phyloP scores from a whole-genome alignment of 2,113 vertebrate genomes.

The Ammospiza caudacuta region DNA sequence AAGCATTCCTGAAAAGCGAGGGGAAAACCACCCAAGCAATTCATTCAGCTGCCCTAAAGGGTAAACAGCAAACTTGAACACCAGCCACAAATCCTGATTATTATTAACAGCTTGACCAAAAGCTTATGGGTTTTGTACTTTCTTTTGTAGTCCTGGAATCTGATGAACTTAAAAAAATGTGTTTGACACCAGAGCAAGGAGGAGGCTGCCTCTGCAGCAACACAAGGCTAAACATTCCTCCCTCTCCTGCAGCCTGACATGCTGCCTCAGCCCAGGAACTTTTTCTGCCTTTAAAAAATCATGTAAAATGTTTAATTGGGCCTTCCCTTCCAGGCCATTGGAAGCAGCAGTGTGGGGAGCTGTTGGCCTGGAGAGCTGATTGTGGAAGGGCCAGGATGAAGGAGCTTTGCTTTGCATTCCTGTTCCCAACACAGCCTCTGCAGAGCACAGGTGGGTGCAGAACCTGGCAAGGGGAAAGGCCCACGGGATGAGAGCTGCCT shows the following conservation, averaged over 20 bases:
- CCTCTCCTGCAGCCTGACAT: not conserved
- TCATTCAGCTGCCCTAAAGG: conserved; percentile 14
- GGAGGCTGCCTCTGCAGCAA: not conserved
- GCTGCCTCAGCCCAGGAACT: not conserved
- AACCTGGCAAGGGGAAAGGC: not conserved
- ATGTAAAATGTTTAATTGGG: not conserved
- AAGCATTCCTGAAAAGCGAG: conserved; percentile 29
- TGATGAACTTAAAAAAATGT: not conserved
- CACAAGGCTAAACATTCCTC: not conserved
- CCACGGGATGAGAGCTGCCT: not conserved
- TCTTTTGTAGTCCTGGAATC: not conserved
- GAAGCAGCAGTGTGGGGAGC: not conserved
- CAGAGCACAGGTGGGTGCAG: accelerated
- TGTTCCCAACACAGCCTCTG: accelerated
- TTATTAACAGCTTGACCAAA: not conserved
- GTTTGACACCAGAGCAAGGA: not conserved
- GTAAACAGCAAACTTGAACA: not conserved
- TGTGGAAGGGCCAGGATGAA: not conserved
- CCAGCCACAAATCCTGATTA: not conserved
- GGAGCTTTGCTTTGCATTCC: not conserved
- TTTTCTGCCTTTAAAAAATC: not conserved
- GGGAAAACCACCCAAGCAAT: not conserved
- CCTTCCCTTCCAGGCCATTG: not conserved
- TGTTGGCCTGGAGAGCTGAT: not conserved
- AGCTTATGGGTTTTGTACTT: not conserved